Conservation (phyloP, 2,113 vertebrate species). For the Chaetops frenatus region DNA sequence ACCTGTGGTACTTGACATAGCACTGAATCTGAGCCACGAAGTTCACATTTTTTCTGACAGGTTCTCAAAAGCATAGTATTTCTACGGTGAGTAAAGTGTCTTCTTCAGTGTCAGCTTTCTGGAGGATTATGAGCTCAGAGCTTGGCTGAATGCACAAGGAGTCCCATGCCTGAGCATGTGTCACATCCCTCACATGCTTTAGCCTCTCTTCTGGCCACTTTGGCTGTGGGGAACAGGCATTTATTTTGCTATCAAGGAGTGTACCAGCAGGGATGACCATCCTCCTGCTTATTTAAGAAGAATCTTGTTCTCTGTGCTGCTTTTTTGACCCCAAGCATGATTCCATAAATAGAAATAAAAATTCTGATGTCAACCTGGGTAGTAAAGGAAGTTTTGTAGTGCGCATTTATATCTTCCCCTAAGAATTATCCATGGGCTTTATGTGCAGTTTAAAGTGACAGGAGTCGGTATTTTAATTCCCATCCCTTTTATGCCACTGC, state of each 20-base stretch:
- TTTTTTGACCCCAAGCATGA: background rate
- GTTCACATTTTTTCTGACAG: background rate
- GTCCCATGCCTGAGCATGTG: accelerated
- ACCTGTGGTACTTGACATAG: background rate
- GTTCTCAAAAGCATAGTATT: background rate
- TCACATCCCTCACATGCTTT: accelerated
- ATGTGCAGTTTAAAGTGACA: conserved; percentile 33
- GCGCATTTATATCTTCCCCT: background rate
- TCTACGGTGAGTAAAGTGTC: background rate
- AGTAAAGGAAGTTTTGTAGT: conserved; percentile 13
- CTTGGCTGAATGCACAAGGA: background rate
- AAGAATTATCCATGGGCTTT: conserved; percentile 22
- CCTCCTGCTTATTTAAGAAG: background rate
- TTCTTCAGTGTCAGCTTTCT: background rate
- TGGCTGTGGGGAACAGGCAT: background rate
- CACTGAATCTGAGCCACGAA: background rate
- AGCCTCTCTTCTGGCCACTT: background rate
- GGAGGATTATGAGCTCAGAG: background rate
- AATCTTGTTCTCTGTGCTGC: background rate
- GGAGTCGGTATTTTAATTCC: conserved; percentile 22
- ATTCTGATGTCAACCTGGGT: background rate
- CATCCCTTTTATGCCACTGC: background rate
- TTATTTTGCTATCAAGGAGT: background rate
- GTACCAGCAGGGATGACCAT: background rate
- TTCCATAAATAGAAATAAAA: conserved; percentile 5